phyloP scores from a whole-genome alignment of 1,140 invertebrate genomes.

The Atta colombica region DNA sequence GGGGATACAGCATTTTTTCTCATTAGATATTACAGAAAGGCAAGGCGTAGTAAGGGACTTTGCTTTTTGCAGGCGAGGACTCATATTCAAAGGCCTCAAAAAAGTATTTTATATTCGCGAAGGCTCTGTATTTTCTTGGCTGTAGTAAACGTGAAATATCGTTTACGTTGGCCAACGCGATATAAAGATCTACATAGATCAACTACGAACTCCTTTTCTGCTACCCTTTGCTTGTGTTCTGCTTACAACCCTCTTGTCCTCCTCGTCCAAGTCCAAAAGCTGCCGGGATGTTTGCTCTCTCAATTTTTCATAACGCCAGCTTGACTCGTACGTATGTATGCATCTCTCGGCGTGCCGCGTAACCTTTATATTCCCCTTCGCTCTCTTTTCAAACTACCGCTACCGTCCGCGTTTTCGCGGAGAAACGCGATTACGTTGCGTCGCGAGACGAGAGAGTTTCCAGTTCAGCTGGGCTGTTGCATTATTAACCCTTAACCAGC shows the following conservation, averaged over 20 bases:
- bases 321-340: conserved; percentile 37
- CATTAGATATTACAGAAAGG: conserved; percentile 17
- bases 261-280: background rate
- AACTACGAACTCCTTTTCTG: conserved; percentile 31
- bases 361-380: background rate
- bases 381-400: conserved; percentile 24
- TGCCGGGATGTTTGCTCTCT: conserved; percentile 72
- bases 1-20: background rate
- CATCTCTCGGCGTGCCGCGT: background rate
- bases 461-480: conserved; percentile 34
- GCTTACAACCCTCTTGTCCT: conserved; percentile 44
- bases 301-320: conserved; percentile 72
- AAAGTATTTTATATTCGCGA: background rate
- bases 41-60: background rate
- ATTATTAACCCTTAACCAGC: conserved; percentile 59
- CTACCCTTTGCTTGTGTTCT: background rate
- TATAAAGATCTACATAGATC: conserved; percentile 33
- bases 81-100: background rate
- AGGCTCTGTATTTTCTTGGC: background rate
- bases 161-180: conserved; percentile 21
- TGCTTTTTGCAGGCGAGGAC: background rate
- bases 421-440: conserved; percentile 56
- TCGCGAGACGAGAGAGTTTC: conserved; percentile 36
- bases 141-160: conserved; percentile 25
- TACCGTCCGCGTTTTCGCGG: conserved; percentile 17